A percentile compares a stretch with the other conserved stretches of the same genome.
phyloP scores from a whole-genome alignment of 2,113 vertebrate species.

The Sisor rabdophorus region DNA sequence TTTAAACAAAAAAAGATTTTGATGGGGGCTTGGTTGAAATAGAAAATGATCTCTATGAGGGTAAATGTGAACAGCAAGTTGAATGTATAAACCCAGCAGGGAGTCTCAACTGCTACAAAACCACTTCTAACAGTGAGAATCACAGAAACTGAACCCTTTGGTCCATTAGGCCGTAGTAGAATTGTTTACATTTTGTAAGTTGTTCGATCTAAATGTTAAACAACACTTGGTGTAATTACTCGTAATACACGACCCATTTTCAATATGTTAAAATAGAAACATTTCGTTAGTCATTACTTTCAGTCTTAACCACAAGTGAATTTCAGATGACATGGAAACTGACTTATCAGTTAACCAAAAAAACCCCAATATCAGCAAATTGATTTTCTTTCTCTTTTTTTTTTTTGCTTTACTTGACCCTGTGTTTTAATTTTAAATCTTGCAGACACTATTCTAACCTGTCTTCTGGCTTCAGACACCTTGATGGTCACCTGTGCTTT shows the following conservation, averaged over 20 bases:
- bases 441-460: not conserved
- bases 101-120: conserved; percentile 3
- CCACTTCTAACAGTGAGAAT: conserved; percentile 24
- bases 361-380: not conserved
- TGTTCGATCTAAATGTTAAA: not conserved
- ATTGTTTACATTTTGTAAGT: not conserved
- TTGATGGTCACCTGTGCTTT: not conserved
- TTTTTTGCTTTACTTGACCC: conserved; percentile 1
- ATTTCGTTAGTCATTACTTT: not conserved
- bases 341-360: conserved; percentile 5
- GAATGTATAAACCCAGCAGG: not conserved
- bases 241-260: not conserved
- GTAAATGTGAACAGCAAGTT: not conserved
- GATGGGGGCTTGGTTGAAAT: not conserved
- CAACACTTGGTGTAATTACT: too few relatives aligned
- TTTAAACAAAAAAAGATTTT: not conserved
- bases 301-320: not conserved
- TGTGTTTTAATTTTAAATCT: conserved; percentile 2
- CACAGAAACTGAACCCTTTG: conserved; percentile 1
- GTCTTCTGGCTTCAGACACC: not conserved
- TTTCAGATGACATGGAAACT: not conserved
- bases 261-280: not conserved
- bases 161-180: not conserved
- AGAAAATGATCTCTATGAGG: not conserved
- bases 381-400: not conserved